phyloP scores from a whole-genome alignment of 1,140 invertebrate species.

The Monomorium pharaonis region DNA sequence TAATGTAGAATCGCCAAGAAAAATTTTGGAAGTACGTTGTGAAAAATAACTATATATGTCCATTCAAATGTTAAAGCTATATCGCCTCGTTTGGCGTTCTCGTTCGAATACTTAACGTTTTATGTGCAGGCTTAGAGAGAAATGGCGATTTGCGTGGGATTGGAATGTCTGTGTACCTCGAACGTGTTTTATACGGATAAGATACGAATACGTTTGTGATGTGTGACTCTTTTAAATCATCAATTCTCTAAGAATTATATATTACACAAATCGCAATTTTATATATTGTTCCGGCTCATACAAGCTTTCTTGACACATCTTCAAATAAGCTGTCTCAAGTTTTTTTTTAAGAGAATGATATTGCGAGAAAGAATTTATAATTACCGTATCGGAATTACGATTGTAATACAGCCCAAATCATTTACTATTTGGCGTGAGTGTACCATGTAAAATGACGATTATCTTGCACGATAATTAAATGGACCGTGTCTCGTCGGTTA shows the following conservation, averaged over 20 bases:
- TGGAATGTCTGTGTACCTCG: conserved; percentile 71
- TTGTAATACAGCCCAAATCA: background rate
- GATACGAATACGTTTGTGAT: conserved; percentile 37
- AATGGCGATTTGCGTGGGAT: conserved; percentile 73
- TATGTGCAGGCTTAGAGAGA: conserved; percentile 63
- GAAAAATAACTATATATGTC: background rate
- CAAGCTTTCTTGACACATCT: background rate
- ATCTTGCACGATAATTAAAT: conserved; percentile 38
- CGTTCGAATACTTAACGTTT: conserved; percentile 63
- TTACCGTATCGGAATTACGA: background rate
- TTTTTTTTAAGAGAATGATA: background rate
- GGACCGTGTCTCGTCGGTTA: background rate
- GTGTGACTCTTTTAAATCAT: conserved; percentile 6
- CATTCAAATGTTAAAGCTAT: conserved; percentile 42
- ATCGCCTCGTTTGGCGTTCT: conserved; percentile 45
- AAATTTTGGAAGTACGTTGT: background rate
- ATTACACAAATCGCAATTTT: background rate
- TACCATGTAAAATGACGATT: background rate
- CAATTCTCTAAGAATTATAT: conserved; percentile 38
- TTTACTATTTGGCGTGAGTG: conserved; percentile 5
- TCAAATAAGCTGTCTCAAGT: too few relatives aligned
- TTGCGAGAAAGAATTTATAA: background rate
- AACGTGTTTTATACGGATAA: conserved; percentile 71
- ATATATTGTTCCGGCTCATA: background rate
- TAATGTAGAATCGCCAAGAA: background rate